phyloP scores from a whole-genome alignment of 2,113 vertebrate species.

The Hippocampus mohnikei region DNA sequence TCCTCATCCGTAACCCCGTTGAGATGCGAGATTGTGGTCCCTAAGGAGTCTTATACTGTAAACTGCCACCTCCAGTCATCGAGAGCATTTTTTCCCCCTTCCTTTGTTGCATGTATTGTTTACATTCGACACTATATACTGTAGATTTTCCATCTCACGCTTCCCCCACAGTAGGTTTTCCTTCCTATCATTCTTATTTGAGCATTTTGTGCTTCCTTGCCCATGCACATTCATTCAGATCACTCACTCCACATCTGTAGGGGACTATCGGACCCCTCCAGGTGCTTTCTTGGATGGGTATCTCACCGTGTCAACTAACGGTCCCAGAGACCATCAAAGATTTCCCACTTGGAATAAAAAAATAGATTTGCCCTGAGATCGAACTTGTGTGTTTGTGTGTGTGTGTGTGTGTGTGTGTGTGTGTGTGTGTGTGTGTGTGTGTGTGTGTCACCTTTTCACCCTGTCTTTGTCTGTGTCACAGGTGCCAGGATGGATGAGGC shows the following conservation, averaged over 20 bases:
- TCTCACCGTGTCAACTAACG: slow-evolving; percentile 16
- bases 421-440: background rate
- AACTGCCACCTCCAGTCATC: slow-evolving; percentile 57
- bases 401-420: too few relatives aligned
- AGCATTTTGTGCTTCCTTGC: background rate
- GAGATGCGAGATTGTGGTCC: slow-evolving; percentile 48
- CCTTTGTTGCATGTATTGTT: background rate
- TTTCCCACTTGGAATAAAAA: slow-evolving; percentile 10
- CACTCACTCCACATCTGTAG: slow-evolving; percentile 14
- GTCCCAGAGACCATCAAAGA: slow-evolving; percentile 12
- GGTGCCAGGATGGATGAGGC: slow-evolving; percentile 73
- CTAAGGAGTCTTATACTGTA: slow-evolving; percentile 55
- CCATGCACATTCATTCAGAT: background rate
- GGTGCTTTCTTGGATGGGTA: slow-evolving; percentile 18
- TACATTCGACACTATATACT: background rate
- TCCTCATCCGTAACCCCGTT: slow-evolving; percentile 56
- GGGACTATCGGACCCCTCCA: background rate
- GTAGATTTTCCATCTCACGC: background rate
- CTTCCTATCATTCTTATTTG: background rate
- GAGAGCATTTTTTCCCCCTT: slow-evolving; percentile 36
- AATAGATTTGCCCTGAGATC: slow-evolving; percentile 14
- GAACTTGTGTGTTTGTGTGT: background rate
- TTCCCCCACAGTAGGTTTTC: background rate
- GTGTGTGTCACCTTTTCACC: background rate
- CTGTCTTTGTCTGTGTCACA: slow-evolving; percentile 43